Percentiles rank a stretch among this genome's conserved stretches.
Evolutionary conservation across 2,888 invertebrate species (phyloP).

Genomic region (Cephus pygmeus): DNA sequence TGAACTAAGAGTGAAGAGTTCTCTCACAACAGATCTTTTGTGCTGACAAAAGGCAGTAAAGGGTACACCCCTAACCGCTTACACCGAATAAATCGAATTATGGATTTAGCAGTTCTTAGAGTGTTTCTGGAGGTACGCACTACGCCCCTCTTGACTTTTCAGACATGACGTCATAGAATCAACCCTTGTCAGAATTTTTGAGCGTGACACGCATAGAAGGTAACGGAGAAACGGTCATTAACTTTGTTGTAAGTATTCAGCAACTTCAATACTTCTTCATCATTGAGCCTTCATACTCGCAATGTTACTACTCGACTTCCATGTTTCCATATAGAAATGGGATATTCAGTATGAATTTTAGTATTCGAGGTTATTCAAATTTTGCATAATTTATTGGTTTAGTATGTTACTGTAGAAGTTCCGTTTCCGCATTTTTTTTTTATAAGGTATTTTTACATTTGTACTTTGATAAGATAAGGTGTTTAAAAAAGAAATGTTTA

Average conservation of each 20-base stretch:
- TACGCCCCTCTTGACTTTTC: conserved; percentile 1
- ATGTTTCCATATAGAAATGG: neutral
- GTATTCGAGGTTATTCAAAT: neutral
- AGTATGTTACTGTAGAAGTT: neutral
- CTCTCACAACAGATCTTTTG: neutral
- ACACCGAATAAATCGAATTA: neutral
- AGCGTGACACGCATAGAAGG: neutral
- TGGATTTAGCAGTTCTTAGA: neutral
- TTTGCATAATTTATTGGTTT: neutral
- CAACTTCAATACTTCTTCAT: neutral
- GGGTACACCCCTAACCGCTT: neutral
- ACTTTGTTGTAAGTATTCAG: neutral
- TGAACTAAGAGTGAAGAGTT: neutral
- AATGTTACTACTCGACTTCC: neutral
- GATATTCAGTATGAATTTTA: neutral
- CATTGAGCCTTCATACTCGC: neutral
- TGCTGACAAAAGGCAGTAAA: neutral
- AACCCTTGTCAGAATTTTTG: neutral
- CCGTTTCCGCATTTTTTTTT: neutral
- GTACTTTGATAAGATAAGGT: neutral
- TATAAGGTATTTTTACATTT: neutral
- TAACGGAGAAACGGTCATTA: neutral
- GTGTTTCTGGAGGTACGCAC: neutral
- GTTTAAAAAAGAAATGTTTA: neutral
- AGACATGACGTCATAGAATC: conserved; percentile 3